Evolutionary conservation across 2,113 vertebrate genomes (phyloP), one percentile per base, ranked within the genome.

Genomic region (Canis aureus): DNA sequence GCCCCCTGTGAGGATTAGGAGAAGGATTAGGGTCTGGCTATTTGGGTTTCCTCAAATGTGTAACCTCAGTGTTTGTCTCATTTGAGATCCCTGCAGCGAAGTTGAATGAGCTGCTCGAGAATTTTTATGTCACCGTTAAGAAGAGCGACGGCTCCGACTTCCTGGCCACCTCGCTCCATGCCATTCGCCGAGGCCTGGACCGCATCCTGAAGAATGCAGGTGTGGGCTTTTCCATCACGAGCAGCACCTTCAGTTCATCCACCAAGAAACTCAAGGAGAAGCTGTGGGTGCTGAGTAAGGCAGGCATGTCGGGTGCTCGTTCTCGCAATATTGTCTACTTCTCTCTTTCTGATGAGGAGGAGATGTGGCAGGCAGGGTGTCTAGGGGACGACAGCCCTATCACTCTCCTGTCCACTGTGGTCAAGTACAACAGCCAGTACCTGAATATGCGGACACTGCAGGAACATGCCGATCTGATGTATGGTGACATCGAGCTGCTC

Each of bases 221-320:
- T 10, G 97, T 97, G 69, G 97, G 96, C 35, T 99, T 98, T 23
- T 98, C 98, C 38, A 98, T 97, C 92, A 98, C 96, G 69, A 98
- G 95, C 73, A 98, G 97, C 88, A 97, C 96, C 94, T 99, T 98
- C 97, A 99, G 86, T 12, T 99, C 98, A 23, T 98, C 98, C 55
- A 97, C 81, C 60, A 98, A 98, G 96, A 99, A 98, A 19, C 97
- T 98, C 84, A 99, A 98, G 87, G 98, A 98, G 93, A 98, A 99
- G 79, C 80, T 98, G 81, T 96, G 97, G 91, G 95, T 98, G 35
- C 94, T 98, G 53, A 98, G 97, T 11, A 98, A 98, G 86, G 98
- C 97, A 17, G 98, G 97, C 20, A 97, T 98, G 97, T 97, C 98
- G 1, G 98, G 97, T 0, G 98, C 97, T 49, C 62, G 20, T 0